Evolutionary conservation across 2,113 vertebrate genomes (phyloP), one percentile per base, ranked within the genome.

Genomic region (Bettongia penicillata): DNA sequence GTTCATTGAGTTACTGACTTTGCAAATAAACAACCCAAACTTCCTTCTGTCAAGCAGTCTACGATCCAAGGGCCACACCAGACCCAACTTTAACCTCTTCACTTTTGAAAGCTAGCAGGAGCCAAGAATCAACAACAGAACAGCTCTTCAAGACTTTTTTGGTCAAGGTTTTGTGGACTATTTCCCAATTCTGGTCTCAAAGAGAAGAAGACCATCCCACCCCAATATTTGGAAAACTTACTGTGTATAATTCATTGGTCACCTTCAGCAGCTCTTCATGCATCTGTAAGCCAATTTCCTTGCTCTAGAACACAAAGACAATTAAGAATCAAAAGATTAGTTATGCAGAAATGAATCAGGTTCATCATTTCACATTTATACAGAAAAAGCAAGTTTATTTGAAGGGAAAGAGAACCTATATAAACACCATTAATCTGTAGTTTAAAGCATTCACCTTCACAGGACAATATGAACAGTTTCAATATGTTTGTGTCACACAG

Each of bases 191-290:
- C 77, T n/a, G 31, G 47, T 51, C 3, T 11, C 11, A 43, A 23
- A 52, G 51, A 61, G 90, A 68, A 51, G 31, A 51, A 2, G 9
- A 24, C 94, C 51, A 8, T 28, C 8, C n/a, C n/a, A 48, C 47
- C 12, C 0, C 28, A 90, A 93, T 43, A 68, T 19, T 31, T 50
- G 61, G 10, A 47, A 90, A 95, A 99, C 99, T 99, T 98, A 99
- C 99, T 12, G 99, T 99, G 98, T 99, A 99, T n/a, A 99, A 99
- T 98, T 99, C 99, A 0, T 99, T 99, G 96, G 99, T 99, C 98
- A 99, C 99, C 90, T 99, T 99, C 98, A 99, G 98, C 1, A 99
- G 98, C 91, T 99, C 99, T 91, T 99, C 99, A 0, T 99, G 99
- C 99, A 99, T 99, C 98, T 99, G 99, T 16, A 99, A 98, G 23